Conservation (phyloP, 2,888 invertebrate genomes). For the Lasioglossum pauxillum region DNA sequence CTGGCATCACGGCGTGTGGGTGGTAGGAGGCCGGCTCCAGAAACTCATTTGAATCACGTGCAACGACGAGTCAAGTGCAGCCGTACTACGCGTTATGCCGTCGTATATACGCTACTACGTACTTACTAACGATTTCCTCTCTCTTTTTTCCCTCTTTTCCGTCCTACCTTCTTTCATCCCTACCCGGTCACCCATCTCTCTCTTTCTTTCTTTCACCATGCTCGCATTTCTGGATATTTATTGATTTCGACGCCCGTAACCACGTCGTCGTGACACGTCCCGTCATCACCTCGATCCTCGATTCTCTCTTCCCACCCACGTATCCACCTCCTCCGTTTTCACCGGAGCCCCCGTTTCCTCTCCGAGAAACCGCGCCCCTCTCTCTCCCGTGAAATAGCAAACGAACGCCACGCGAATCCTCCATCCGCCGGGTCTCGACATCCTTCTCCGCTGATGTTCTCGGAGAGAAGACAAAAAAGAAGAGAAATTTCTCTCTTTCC, state of each 20-base stretch:
- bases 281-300: constrained; percentile 9
- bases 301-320: background rate
- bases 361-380: background rate
- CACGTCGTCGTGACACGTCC: constrained; percentile 38
- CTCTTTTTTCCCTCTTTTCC: background rate
- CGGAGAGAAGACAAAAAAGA: background rate
- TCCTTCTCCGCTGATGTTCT: background rate
- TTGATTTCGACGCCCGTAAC: constrained; percentile 51
- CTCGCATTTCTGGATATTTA: constrained; percentile 49
- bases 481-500: constrained; percentile 49
- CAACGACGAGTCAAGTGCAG: constrained; percentile 72
- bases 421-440: background rate
- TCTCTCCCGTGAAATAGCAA: background rate
- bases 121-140: constrained; percentile 49
- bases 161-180: background rate
- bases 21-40: constrained; percentile 53
- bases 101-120: constrained; percentile 49
- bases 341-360: background rate
- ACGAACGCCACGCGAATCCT: constrained; percentile 1
- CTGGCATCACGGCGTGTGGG: constrained; percentile 38
- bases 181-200: background rate
- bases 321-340: no score
- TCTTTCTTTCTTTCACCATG: background rate
- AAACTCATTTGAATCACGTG: constrained; percentile 77
- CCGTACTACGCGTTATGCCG: constrained; percentile 64